Conservation (phyloP, 2,113 vertebrate genomes). For the Malaclemys terrapin region DNA sequence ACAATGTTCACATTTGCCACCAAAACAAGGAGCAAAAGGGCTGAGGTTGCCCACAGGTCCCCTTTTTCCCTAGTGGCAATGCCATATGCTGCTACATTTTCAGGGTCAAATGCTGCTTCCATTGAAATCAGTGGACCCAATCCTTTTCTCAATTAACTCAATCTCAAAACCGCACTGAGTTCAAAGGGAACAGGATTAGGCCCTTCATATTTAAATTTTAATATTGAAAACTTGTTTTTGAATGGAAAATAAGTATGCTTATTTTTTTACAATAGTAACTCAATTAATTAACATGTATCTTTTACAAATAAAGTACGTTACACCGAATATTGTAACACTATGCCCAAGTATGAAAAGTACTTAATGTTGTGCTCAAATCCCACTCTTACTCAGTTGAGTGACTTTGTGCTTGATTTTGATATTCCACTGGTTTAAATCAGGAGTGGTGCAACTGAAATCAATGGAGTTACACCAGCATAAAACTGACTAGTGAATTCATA, state of each 20-base stretch:
- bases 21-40: constrained; percentile 42
- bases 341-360: not conserved
- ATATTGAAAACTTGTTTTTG: constrained; percentile 8
- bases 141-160: not conserved
- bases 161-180: not conserved
- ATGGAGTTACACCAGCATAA: not conserved
- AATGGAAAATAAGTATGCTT: not conserved
- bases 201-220: not conserved
- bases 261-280: not conserved
- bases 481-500: not conserved
- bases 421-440: not conserved
- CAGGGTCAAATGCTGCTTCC: not conserved
- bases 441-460: not conserved
- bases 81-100: constrained; percentile 47
- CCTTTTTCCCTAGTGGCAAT: constrained; percentile 46
- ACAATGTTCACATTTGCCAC: constrained; percentile 19
- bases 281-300: not conserved
- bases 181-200: not conserved
- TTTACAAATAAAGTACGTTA: not conserved
- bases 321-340: not conserved
- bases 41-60: constrained; percentile 36
- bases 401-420: not conserved
- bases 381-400: not conserved
- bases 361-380: not conserved
- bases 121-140: constrained; percentile 45